Evolutionary conservation across 1,140 invertebrate genomes (phyloP), one percentile per base, ranked within the genome.

Genomic region (Drosophila bifasciata): DNA sequence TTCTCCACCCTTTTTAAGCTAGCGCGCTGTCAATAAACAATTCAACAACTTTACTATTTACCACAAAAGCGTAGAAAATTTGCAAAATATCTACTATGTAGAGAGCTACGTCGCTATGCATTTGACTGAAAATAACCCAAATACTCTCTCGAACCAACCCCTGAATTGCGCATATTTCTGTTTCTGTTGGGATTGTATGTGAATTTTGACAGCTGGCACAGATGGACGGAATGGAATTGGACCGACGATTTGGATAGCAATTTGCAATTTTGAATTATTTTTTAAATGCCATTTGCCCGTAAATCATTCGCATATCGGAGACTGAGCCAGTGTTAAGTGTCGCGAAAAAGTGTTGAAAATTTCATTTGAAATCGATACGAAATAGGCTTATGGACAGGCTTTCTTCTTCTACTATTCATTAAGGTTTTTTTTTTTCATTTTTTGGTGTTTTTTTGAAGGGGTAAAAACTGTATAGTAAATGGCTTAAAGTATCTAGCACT

Each of bases 241-340:
- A 39, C 50, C n/a, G 25, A 48, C 48, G 60, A 59, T 23, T 57
- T 60, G 53, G 70, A 71, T 40, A 61, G 56, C 66, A 79, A 76
- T 85, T 85, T 85, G 86, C 53, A 39, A 16, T 57, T 75, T 86
- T 76, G 76, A 80, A 61, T 79, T 88, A 81, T 80, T 84, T 86
- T 86, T 58, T 58, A 81, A 62, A 76, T 77, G 81, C 71, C 73
- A 86, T 61, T 81, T 81, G 51, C 68, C 45, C 80, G 81, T 85
- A 85, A 81, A 86, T 86, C 81, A 86, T 57, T 74, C 56, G 74
- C 57, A 67, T 74, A 48, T 58, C 67, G n/a, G n/a, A 51, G 40
- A 73, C 43, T 45, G 43, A 49, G 11, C 17, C 16, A 36, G 8
- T 17, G 40, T 36, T 36, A 39, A 46, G 17, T 32, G 28, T 13